Percentiles rank a stretch among this genome's conserved stretches.
These are phyloP conservation scores for Oryctolagus cuniculus DNA, from an alignment of 2,113 vertebrate species.

Conservation along the genomic window DNA sequence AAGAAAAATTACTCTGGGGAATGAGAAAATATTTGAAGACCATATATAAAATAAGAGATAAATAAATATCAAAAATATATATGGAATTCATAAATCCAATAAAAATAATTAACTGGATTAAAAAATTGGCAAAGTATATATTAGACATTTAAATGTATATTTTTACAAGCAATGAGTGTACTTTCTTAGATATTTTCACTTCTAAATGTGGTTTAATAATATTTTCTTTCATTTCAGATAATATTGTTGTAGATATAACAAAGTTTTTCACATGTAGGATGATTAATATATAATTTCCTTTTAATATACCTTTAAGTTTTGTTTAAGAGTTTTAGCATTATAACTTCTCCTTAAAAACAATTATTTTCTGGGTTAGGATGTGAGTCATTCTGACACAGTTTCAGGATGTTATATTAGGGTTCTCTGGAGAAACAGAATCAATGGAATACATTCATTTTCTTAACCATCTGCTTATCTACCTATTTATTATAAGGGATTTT, in stretches of 20 bases:
- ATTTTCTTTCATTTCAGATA: neutral
- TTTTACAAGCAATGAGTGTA: neutral
- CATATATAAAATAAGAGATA: neutral
- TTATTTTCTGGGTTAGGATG: neutral
- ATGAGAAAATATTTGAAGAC: neutral
- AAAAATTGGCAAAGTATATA: neutral
- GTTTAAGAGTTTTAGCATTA: neutral
- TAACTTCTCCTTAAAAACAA: neutral
- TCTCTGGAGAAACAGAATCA: neutral
- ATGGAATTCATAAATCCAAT: neutral
- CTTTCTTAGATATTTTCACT: neutral
- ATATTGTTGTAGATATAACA: neutral
- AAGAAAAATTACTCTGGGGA: neutral
- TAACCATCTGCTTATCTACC: too few species aligned
- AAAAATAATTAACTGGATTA: neutral
- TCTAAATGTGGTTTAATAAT: neutral
- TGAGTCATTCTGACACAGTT: neutral
- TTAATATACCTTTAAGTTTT: neutral
- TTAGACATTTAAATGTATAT: neutral
- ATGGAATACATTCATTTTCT: too few species aligned
- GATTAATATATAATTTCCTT: neutral
- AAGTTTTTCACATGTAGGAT: neutral
- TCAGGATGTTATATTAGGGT: neutral
- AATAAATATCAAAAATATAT: neutral
- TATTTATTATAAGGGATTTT: neutral